Conservation (phyloP, 2,888 invertebrate genomes). For the Eutolmus rufibarbis region DNA sequence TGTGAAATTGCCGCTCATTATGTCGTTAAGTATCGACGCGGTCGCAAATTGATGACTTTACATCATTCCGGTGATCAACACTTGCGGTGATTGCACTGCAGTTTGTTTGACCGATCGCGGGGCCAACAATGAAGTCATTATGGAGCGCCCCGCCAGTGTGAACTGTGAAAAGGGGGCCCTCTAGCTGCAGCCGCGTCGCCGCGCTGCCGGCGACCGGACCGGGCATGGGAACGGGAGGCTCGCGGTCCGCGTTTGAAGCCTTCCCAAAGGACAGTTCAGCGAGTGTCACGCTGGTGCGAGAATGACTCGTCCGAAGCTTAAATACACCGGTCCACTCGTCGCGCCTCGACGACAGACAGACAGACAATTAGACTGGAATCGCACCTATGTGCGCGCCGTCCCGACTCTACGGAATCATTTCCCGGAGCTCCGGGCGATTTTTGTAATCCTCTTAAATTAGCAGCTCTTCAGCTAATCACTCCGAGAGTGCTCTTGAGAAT, state of each 20-base stretch:
- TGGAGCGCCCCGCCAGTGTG: constrained; percentile 19
- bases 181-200: neutral
- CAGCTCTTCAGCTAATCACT: neutral
- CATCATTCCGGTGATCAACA: constrained; percentile 43
- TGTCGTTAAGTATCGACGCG: constrained; percentile 47
- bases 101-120: constrained; percentile 20
- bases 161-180: constrained; percentile 4
- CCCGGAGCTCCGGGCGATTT: neutral
- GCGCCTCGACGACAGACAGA: neutral
- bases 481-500: neutral
- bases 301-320: neutral
- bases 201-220: neutral
- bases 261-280: neutral
- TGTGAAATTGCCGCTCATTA: constrained; percentile 48
- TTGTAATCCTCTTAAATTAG: neutral
- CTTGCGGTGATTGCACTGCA: constrained; percentile 25
- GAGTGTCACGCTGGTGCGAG: neutral
- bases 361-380: neutral
- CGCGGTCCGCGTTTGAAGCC: neutral
- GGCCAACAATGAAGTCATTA: constrained; percentile 47
- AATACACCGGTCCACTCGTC: neutral
- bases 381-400: neutral
- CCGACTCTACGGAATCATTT: neutral
- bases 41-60: constrained; percentile 48
- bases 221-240: neutral